Conservation (phyloP, 2,113 vertebrate genomes). For the Podarcis muralis region DNA sequence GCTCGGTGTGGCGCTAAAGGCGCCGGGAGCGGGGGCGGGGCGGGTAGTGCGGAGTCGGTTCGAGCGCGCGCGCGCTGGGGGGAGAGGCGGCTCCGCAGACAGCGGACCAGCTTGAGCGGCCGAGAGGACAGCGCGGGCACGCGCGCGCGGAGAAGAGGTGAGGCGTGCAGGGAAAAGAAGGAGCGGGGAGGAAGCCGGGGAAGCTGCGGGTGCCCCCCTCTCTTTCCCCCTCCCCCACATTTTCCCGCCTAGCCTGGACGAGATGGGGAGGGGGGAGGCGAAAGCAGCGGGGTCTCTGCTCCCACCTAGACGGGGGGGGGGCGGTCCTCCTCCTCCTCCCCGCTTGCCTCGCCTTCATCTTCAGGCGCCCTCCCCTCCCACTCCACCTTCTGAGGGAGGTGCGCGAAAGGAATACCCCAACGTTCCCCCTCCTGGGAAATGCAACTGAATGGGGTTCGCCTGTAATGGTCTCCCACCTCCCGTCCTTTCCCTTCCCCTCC, state of each 20-base stretch:
- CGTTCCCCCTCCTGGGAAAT: too few species aligned
- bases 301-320: background rate
- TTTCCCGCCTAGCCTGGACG: conserved; percentile 11
- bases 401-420: background rate
- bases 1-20: conserved; percentile 12
- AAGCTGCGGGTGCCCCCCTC: too few species aligned
- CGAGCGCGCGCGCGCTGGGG: background rate
- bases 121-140: background rate
- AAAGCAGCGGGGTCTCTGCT: background rate
- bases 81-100: background rate
- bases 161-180: too few species aligned
- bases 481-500: background rate
- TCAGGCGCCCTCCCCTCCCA: background rate
- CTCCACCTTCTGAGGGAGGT: background rate
- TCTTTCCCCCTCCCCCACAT: background rate
- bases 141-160: background rate
- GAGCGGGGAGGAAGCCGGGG: background rate
- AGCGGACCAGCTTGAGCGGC: too few species aligned
- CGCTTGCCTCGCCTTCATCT: background rate
- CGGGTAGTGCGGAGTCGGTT: background rate
- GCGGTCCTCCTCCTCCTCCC: background rate
- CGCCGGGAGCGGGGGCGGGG: conserved; percentile 30
- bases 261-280: background rate
- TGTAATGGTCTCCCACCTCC: too few species aligned
- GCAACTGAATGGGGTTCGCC: background rate